These are phyloP conservation scores for Fistularia commersonii DNA, from an alignment of 2,797 vertebrate species.

Conservation along the genomic window DNA sequence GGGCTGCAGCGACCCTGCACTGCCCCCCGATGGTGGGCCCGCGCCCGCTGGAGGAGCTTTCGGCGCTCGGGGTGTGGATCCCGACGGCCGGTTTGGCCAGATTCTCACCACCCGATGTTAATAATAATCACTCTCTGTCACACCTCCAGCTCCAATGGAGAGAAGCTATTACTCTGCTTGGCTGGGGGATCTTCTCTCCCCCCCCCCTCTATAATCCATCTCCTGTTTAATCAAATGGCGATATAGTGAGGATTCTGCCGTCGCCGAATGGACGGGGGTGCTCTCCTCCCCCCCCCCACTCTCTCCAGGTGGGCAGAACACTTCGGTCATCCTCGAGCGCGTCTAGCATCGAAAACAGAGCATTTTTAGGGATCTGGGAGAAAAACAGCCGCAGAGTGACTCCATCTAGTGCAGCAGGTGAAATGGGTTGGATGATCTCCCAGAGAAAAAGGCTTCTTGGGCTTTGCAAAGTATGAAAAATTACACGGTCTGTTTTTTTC, in stretches of 20 bases:
- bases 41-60: conserved; percentile 42
- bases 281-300: background rate
- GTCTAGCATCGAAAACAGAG: no score
- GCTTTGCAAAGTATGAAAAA: no score
- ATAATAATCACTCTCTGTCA: conserved; percentile 53
- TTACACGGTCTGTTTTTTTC: no score
- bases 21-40: conserved; percentile 62
- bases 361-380: no score
- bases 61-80: conserved; percentile 64
- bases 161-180: conserved; percentile 38
- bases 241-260: no score
- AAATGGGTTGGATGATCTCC: no score
- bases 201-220: conserved; percentile 17
- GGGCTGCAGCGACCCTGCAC: conserved; percentile 49
- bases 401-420: no score
- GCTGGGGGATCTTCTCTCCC: conserved; percentile 11
- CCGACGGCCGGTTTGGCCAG: conserved; percentile 72
- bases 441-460: no score
- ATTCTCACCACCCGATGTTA: conserved; percentile 73
- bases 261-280: background rate
- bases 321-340: no score
- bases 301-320: no score
- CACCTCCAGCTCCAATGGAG: conserved; percentile 56
- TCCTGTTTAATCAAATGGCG: conserved; percentile 22
- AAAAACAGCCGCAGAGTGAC: no score